Percentiles rank a stretch among this genome's conserved stretches.
These are phyloP conservation scores for Pseudococcus longispinus DNA, from an alignment of 2,888 invertebrate genomes.

Conservation along the genomic window DNA sequence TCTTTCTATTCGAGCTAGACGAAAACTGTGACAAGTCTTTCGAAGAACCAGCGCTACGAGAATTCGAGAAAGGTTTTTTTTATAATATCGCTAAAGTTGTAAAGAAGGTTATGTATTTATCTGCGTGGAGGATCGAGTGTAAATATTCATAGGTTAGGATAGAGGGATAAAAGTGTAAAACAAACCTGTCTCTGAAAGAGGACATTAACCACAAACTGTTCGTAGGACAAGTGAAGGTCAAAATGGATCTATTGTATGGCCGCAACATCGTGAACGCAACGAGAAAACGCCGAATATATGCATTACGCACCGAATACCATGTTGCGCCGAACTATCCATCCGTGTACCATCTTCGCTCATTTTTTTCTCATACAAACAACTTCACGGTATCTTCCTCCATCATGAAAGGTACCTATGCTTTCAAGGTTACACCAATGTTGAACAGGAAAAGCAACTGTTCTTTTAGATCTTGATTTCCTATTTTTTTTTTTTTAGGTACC, in stretches of 20 bases:
- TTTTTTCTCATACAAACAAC: conserved; percentile 43
- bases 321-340: conserved; percentile 51
- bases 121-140: conserved; percentile 16
- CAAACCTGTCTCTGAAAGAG: conserved; percentile 50
- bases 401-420: conserved; percentile 22
- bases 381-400: not conserved
- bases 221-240: conserved; percentile 53
- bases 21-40: not conserved
- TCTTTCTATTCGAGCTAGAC: not conserved
- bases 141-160: conserved; percentile 36
- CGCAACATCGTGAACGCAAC: conserved; percentile 20
- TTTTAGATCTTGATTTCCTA: conserved; percentile 34
- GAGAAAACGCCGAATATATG: conserved; percentile 41
- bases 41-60: not conserved
- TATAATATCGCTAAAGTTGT: conserved; percentile 36
- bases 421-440: conserved; percentile 24
- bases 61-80: conserved; percentile 13
- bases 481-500: not conserved
- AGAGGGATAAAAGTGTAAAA: conserved; percentile 44
- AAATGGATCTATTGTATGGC: conserved; percentile 41
- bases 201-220: conserved; percentile 53
- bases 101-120: not conserved
- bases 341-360: conserved; percentile 50
- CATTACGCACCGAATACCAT: conserved; percentile 48
- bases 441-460: conserved; percentile 42